A percentile compares a stretch with the other conserved stretches of the same genome.
phyloP scores from a whole-genome alignment of 2,888 invertebrate species.

The Auanema sp. region DNA sequence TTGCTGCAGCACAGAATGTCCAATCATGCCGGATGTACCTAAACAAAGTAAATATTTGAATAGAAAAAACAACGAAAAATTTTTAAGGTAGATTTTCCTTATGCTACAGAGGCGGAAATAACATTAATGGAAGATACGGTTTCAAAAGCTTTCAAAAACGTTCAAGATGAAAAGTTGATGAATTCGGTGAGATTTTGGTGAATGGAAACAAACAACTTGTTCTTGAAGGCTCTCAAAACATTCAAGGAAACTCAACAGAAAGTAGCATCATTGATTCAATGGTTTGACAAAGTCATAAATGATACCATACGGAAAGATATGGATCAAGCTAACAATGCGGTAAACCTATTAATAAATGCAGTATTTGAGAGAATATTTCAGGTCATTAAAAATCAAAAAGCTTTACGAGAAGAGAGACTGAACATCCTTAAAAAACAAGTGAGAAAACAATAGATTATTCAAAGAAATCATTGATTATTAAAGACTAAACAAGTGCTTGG shows the following conservation, averaged over 20 bases:
- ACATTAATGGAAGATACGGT: slow-evolving; percentile 66
- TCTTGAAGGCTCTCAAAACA: slow-evolving; percentile 64
- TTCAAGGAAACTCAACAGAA: slow-evolving; percentile 67
- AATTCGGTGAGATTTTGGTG: slow-evolving; percentile 33
- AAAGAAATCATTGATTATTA: slow-evolving; percentile 3
- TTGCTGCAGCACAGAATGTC: slow-evolving; percentile 70
- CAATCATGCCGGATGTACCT: slow-evolving; percentile 68
- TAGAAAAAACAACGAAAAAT: slow-evolving; percentile 3
- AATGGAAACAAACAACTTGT: not conserved
- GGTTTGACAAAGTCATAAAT: slow-evolving; percentile 69
- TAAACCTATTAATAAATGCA: slow-evolving; percentile 3
- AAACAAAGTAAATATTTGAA: slow-evolving; percentile 60
- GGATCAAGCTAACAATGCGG: slow-evolving; percentile 65
- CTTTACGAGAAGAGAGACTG: slow-evolving; percentile 68
- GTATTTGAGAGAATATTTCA: slow-evolving; percentile 14
- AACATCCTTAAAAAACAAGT: slow-evolving; percentile 67
- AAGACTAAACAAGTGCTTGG: slow-evolving; percentile 59
- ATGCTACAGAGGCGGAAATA: slow-evolving; percentile 68
- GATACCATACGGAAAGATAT: slow-evolving; percentile 68
- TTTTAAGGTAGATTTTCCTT: slow-evolving; percentile 67
- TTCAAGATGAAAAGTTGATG: slow-evolving; percentile 66
- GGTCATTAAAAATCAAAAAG: slow-evolving; percentile 65
- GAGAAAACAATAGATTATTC: not conserved
- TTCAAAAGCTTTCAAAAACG: slow-evolving; percentile 68
- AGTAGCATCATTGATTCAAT: slow-evolving; percentile 68